phyloP scores from a whole-genome alignment of 1,140 invertebrate species.

The Trichonephila inaurata region DNA sequence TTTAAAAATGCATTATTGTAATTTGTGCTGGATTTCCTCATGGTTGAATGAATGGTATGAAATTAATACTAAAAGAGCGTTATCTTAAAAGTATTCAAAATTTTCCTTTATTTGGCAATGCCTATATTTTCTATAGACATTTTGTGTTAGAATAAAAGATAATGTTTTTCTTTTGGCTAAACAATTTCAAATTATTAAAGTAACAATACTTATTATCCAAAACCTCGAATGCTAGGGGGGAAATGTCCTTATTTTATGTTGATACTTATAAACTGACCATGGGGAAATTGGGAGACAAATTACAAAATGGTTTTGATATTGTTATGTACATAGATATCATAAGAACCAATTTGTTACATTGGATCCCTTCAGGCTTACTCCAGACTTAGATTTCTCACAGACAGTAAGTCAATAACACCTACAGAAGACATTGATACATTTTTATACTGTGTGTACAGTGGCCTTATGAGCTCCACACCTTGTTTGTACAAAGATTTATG shows the following conservation, averaged over 20 bases:
- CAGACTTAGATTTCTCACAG: conserved; percentile 59
- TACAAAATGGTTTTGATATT: conserved; percentile 71
- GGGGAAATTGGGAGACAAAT: conserved; percentile 26
- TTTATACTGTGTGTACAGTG: conserved; percentile 73
- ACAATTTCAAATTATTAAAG: no score
- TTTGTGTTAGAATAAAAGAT: no score
- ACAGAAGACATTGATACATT: conserved; percentile 48
- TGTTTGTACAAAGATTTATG: conserved; percentile 73
- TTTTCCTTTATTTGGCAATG: no score
- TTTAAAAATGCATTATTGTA: conserved; percentile 51
- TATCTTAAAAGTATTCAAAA: no score
- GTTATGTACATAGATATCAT: conserved; percentile 75
- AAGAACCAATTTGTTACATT: conserved; percentile 67
- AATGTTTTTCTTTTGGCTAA: no score
- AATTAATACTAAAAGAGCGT: no score
- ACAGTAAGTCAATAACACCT: conserved; percentile 57
- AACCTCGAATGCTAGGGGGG: no score
- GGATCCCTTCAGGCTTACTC: conserved; percentile 71
- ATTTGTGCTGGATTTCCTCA: conserved; percentile 65
- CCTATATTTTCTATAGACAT: no score
- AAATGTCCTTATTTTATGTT: no score
- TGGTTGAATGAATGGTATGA: background rate
- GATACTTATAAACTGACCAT: background rate
- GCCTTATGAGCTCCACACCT: conserved; percentile 74
- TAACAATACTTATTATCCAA: no score